phyloP scores from a whole-genome alignment of 37 sponge, comb jelly and placozoan species.

The Theonella swinhoei region DNA sequence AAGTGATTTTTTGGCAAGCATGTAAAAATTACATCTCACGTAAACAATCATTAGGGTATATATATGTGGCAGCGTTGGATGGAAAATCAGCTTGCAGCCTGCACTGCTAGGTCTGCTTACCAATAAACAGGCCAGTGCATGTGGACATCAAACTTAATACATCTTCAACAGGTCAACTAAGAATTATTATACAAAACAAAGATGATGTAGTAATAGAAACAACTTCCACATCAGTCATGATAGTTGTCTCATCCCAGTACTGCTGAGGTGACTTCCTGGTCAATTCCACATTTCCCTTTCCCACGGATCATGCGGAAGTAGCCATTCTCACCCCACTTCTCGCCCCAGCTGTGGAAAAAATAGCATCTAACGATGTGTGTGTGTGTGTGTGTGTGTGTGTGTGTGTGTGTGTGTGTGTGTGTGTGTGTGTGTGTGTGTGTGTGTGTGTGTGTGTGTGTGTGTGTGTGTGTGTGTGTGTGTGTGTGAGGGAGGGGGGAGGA shows the following conservation, averaged over 20 bases:
- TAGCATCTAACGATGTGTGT: no score
- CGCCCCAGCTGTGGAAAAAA: constrained; percentile 75
- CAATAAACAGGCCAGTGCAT: no score
- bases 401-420: constrained; percentile 25
- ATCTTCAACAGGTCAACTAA: no score
- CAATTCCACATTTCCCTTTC: constrained; percentile 79
- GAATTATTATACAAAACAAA: no score
- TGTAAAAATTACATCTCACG: no score
- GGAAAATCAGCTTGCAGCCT: no score
- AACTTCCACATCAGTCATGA: constrained; percentile 3
- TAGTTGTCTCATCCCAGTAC: constrained; percentile 41
- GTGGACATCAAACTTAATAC: no score
- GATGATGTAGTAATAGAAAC: no score
- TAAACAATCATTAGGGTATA: no score
- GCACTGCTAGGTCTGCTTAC: no score
- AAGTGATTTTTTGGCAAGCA: no score
- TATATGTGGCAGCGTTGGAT: no score
- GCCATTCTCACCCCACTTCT: constrained; percentile 81
- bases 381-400: constrained; percentile 21
- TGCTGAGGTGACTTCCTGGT: constrained; percentile 75
- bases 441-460: constrained; percentile 40
- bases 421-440: constrained; percentile 41
- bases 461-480: constrained; percentile 24
- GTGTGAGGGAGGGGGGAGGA: not conserved
- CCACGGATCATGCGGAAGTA: constrained; percentile 84